Evolutionary conservation across 1,140 invertebrate genomes (phyloP), one percentile per base, ranked within the genome.

Genomic region (Solen grandis): DNA sequence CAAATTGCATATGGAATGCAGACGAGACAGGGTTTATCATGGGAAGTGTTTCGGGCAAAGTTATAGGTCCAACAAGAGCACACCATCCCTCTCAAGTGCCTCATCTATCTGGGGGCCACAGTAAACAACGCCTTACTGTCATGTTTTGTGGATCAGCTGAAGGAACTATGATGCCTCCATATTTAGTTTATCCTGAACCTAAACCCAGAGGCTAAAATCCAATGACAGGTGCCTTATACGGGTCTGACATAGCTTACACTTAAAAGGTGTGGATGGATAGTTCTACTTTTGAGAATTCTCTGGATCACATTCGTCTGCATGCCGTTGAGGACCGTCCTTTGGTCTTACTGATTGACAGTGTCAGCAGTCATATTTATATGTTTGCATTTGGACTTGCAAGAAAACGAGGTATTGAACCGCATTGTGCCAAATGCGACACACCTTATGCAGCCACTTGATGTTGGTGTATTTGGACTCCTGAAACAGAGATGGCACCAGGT

Each of bases 391-490:
- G 59, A 27, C 14, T 66, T 50, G 72, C 60, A 31, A 66, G 5
- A 31, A 4, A 31, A 35, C 60, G 57, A 31, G 55, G 60, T 5
- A 79, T 79, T 57, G 68, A 82, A 82, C 27, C 66, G 75, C 55
- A 33, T 79, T n/a, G 54, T 82, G 5, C 57, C 74, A 27, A 79
- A 85, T 82, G 83, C 75, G 14, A 85, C 70, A 22, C 69, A 85
- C 60, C 31, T 85, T 0, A 78, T 84, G 75, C 83, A 84, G 31
- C 83, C 83, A 2, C n/a, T 84, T 8, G 73, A 84, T 46, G 76
- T 70, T 8, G 77, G 68, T 16, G 79, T 79, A 14, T 84, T 84
- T 69, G 68, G 80, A 1, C 82, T 1, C n/a, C 22, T 76, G 8
- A 81, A 81, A 41, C 60, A 62, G 16, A 41, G 38, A 25, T 84